Base-by-base conservation (phyloP, 2,888 invertebrate species). In the Smittia sp. region DNA sequence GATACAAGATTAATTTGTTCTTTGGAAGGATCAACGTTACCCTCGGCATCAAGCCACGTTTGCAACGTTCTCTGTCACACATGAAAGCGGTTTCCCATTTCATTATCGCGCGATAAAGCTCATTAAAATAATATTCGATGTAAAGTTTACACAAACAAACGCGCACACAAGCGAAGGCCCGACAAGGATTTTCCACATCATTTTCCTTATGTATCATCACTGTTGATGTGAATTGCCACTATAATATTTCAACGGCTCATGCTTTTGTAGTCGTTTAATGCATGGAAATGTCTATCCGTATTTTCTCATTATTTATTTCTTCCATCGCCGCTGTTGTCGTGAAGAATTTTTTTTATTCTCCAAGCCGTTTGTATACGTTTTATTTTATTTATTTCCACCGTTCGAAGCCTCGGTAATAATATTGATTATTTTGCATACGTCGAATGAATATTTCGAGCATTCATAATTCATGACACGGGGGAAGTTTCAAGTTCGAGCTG, bases 381-480 rank as follows among this genome's bases (percentile, higher is more conserved):
- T 62, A 27, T 70, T 25, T 52, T 18, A 27, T 22, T 27, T 70
- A n/a, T 58, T 54, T 70, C 25, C n/a, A 54, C 18, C 15, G 22
- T 70, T 58, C 18, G 18, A 20, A 18, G 22, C 38, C 11, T 73
- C 6, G 73, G 65, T 65, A 63, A 73, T 73, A 73, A 22, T 73
- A 73, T 73, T 46, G 73, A 73, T 73, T 73, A 73, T 73, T 73
- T 73, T 65, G 73, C 73, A 73, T 73, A 73, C 73, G 46, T 65
- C 46, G 15, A 65, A 65, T 65, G 20, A 73, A 65, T 39, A 67
- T 18, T 72, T 24, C n/a, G 22, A 72, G 20, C 20, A 62, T 62
- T 62, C 38, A 73, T 73, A 65, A 63, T 46, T 73, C 62, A 62
- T 72, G 39, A 39, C 46, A 41, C 22, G 7, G 24, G 25, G 18